Evolutionary conservation across 2,113 vertebrate genomes (phyloP).

Genomic region (Neodontobutis hainanensis): DNA sequence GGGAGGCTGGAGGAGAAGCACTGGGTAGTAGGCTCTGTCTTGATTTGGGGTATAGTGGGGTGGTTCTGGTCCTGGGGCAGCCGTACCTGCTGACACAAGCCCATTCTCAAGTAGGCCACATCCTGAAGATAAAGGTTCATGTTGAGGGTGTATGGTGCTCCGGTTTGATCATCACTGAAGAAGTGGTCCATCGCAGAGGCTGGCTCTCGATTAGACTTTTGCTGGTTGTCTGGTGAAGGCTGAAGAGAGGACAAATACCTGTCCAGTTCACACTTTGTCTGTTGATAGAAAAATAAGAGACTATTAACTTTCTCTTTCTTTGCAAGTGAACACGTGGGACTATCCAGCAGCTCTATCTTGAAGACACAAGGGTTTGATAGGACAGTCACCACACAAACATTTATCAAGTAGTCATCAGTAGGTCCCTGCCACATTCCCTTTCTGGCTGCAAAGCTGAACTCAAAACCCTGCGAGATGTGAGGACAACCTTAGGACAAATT

Average conservation of each 20-base stretch:
- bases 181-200: slow-evolving; percentile 89
- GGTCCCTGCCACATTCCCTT: slow-evolving; percentile 89
- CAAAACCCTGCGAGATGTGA: slow-evolving; percentile 64
- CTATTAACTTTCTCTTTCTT: neutral
- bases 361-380: slow-evolving; percentile 70
- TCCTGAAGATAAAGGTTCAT: slow-evolving; percentile 98
- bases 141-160: slow-evolving; percentile 95
- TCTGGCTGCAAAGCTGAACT: slow-evolving; percentile 81
- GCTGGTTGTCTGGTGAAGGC: slow-evolving; percentile 41
- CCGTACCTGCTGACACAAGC: slow-evolving; percentile 87
- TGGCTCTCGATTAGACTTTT: slow-evolving; percentile 87
- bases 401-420: slow-evolving; percentile 87
- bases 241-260: slow-evolving; percentile 88
- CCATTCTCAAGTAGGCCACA: slow-evolving; percentile 90
- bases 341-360: slow-evolving; percentile 46
- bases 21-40: slow-evolving; percentile 84
- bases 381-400: slow-evolving; percentile 88
- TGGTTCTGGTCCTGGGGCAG: slow-evolving; percentile 66
- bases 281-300: neutral
- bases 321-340: slow-evolving; percentile 17
- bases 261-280: slow-evolving; percentile 97
- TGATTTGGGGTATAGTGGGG: slow-evolving; percentile 83
- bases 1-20: slow-evolving; percentile 85
- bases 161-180: slow-evolving; percentile 85
- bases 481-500: slow-evolving; percentile 44